Evolutionary conservation across 2,113 vertebrate genomes (phyloP), one percentile per base, ranked within the genome.

Genomic region (Odontesthes bonariensis): DNA sequence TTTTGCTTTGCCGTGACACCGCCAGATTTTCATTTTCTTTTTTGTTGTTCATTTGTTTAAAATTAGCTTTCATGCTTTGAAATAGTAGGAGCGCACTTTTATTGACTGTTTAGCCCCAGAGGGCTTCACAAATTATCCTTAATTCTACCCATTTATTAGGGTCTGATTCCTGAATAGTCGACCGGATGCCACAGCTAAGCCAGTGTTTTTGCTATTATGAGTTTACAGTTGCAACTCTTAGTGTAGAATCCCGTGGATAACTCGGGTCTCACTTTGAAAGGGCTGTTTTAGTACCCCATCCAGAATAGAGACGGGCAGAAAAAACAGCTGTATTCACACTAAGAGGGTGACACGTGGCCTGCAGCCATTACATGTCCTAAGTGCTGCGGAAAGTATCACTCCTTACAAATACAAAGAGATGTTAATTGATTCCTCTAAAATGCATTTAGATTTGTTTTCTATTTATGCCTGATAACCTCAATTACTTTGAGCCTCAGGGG

Each of bases 381-480:
- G 56, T 19, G 53, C 58, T 4, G 19, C 33, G 19, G 74, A 74
- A 57, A 63, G 57, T 51, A 73, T 78, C 79, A 32, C 46, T 61
- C 52, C 8, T 74, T 66, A 47, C 75, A 86, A 91, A 87, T 61
- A 85, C 83, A 90, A 65, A 51, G 13, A 77, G 68, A 69, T 68
- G 55, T 85, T 89, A 90, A 93, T 85, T 86, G 84, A 88, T 86
- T 83, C 53, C 66, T 72, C 54, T 53, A 75, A 89, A 90, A 2
- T 79, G 80, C 77, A 66, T 80, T 91, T 87, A 84, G 69, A 77
- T 81, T 75, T 56, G 73, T 78, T 81, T 81, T 42, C 33, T 51
- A 42, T 75, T 58, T 69, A 85, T 58, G 56, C 81, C 86, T 89
- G 91, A 93, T 90, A 92, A 81, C 79, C 20, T 77, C 79, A 84